Evolutionary conservation across 1,140 invertebrate species (phyloP).

Genomic region (Kradibia gibbosae): DNA sequence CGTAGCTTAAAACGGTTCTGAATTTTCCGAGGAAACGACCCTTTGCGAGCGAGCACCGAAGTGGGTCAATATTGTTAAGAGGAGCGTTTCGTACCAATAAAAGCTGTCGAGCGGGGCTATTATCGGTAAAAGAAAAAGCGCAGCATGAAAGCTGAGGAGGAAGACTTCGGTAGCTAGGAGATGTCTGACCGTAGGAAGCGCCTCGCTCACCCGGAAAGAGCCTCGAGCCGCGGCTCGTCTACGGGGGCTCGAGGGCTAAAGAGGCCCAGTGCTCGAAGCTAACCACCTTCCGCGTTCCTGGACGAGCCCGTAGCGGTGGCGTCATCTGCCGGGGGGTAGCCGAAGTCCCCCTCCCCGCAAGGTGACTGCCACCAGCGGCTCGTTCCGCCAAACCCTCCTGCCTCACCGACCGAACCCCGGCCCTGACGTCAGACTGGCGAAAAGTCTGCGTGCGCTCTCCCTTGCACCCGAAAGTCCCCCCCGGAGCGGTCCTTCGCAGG

Average conservation of each 20-base stretch:
- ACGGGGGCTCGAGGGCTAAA: too few species aligned
- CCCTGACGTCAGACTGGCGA: slow-evolving; percentile 25
- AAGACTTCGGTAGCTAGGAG: too few species aligned
- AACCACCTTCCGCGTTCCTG: background rate
- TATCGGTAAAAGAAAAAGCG: too few species aligned
- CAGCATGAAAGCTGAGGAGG: too few species aligned
- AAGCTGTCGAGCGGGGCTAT: too few species aligned
- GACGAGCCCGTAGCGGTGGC: slow-evolving; percentile 55
- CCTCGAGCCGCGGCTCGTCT: too few species aligned
- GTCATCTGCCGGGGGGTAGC: slow-evolving; percentile 68
- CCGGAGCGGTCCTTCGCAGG: slow-evolving; percentile 55
- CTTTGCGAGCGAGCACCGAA: background rate
- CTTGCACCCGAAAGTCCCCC: slow-evolving; percentile 63
- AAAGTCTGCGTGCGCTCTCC: slow-evolving; percentile 41
- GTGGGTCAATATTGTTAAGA: too few species aligned
- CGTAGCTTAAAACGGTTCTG: background rate
- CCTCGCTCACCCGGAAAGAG: too few species aligned
- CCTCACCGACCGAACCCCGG: slow-evolving; percentile 46
- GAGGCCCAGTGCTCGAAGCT: too few species aligned
- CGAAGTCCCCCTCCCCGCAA: slow-evolving; percentile 65
- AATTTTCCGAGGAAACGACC: background rate
- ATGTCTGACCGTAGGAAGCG: too few species aligned
- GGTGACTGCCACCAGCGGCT: slow-evolving; percentile 56
- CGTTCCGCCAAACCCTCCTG: slow-evolving; percentile 59
- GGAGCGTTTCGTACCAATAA: too few species aligned